A percentile compares a stretch with the other conserved stretches of the same genome.
phyloP scores from a whole-genome alignment of 2,797 vertebrate species.

The Pipistrellus pipistrellus region DNA sequence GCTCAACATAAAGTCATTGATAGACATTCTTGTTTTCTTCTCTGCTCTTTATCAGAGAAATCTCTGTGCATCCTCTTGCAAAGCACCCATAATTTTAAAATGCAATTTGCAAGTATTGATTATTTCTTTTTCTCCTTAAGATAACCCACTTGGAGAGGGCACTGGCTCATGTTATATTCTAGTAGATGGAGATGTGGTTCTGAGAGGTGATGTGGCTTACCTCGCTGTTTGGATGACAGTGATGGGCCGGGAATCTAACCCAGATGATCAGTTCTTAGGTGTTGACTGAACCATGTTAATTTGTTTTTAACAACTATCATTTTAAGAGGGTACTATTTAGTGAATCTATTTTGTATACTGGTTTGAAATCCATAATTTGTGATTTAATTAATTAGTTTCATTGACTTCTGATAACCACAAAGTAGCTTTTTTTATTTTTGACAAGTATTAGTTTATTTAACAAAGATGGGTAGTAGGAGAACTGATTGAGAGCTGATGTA shows the following conservation, averaged over 20 bases:
- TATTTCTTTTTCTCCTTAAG: conserved; percentile 26
- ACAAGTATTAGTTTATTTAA: neutral
- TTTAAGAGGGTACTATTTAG: neutral
- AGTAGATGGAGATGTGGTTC: neutral
- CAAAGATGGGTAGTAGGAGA: neutral
- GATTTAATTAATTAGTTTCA: conserved; percentile 42
- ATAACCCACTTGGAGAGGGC: neutral
- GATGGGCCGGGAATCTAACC: neutral
- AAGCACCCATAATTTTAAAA: conserved; percentile 43
- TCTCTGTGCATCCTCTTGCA: conserved; percentile 20
- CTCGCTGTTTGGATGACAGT: neutral
- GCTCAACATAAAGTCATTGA: conserved; percentile 13
- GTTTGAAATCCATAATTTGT: conserved; percentile 17
- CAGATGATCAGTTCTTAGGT: neutral
- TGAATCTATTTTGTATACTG: conserved; percentile 1
- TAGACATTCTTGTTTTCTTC: conserved; percentile 53
- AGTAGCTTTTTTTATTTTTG: neutral
- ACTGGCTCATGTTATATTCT: neutral
- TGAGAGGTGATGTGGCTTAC: neutral
- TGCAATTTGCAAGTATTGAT: conserved; percentile 52
- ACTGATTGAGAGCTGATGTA: conserved; percentile 9
- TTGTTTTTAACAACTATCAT: conserved; percentile 10
- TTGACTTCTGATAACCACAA: conserved; percentile 5
- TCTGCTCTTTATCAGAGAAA: conserved; percentile 30
- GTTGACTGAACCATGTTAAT: neutral